These are phyloP conservation scores for Papilio polytes DNA, from an alignment of 1,140 invertebrate species.

Conservation along the genomic window DNA sequence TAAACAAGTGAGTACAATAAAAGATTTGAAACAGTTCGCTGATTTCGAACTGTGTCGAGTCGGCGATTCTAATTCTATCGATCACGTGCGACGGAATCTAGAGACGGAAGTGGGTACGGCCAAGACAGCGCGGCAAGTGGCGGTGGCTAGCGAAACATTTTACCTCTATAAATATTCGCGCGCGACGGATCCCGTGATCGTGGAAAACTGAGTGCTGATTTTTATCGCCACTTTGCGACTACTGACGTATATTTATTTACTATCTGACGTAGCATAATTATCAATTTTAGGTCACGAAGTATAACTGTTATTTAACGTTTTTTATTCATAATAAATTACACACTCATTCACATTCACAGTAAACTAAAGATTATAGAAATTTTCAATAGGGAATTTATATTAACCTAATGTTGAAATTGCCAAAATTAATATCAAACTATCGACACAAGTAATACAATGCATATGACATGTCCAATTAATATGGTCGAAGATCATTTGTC, in stretches of 20 bases:
- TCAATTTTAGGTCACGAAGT: constrained; percentile 6
- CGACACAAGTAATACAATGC: neutral
- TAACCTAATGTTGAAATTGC: neutral
- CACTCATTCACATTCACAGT: neutral
- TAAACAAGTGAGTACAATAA: neutral
- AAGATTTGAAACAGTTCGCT: neutral
- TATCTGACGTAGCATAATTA: neutral
- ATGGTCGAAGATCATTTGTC: neutral
- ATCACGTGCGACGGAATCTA: constrained; percentile 19
- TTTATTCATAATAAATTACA: neutral
- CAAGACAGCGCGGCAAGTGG: constrained; percentile 29
- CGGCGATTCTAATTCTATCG: constrained; percentile 16
- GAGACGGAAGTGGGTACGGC: constrained; percentile 26
- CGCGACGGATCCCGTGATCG: constrained; percentile 10
- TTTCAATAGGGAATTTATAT: neutral
- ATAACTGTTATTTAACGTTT: neutral
- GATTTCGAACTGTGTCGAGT: neutral
- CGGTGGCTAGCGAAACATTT: constrained; percentile 4
- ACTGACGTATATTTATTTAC: constrained; percentile 1
- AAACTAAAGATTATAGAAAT: neutral
- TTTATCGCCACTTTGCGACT: neutral
- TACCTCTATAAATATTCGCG: constrained; percentile 28
- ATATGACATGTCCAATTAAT: neutral
- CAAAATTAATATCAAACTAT: neutral
- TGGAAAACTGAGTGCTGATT: neutral